These are phyloP conservation scores for Embidobia sp. DNA, from an alignment of 2,888 invertebrate species.

Conservation along the genomic window DNA sequence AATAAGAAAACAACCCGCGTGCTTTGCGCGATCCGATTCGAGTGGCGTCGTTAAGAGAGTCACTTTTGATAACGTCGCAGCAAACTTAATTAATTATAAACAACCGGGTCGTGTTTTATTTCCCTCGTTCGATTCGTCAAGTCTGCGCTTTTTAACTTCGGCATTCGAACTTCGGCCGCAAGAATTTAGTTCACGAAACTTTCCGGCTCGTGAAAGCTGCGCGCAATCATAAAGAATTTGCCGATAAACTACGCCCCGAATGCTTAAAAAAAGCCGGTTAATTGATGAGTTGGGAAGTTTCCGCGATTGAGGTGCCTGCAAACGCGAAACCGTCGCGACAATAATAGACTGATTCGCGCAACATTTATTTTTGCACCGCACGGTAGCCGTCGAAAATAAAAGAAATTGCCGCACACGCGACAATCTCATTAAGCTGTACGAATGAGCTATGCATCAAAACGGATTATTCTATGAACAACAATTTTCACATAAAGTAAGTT, in stretches of 20 bases:
- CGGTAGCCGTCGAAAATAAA: constrained; percentile 15
- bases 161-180: constrained; percentile 15
- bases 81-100: constrained; percentile 24
- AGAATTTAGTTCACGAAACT: constrained; percentile 9
- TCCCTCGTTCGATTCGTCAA: background rate
- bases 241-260: background rate
- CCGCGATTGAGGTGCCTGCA: background rate
- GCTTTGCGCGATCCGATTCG: constrained; percentile 8
- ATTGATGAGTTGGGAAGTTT: background rate
- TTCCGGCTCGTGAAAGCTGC: background rate
- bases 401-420: constrained; percentile 26
- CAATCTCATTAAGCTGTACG: constrained; percentile 19
- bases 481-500: constrained; percentile 14
- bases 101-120: constrained; percentile 1
- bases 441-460: constrained; percentile 25
- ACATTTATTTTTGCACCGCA: constrained; percentile 15
- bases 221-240: background rate
- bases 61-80: constrained; percentile 4
- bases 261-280: background rate
- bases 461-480: constrained; percentile 18
- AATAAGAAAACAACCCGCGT: constrained; percentile 13
- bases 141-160: background rate
- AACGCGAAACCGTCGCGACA: background rate
- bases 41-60: background rate
- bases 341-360: background rate